Base-by-base conservation (phyloP, 37 sponge, comb jelly and placozoan genomes). In the Beroe ovata region DNA sequence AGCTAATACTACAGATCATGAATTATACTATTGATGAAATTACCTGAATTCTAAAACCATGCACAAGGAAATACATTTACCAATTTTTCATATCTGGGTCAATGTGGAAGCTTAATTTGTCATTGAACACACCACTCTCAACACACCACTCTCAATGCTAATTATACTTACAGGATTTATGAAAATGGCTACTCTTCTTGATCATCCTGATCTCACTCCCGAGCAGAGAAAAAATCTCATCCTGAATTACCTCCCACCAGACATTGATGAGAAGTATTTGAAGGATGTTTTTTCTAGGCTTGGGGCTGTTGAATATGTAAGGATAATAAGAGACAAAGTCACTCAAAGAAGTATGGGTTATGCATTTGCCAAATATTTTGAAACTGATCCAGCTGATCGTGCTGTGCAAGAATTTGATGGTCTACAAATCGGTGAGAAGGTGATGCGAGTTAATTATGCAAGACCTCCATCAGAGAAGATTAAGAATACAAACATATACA, bases 181-280 rank as follows among this genome's bases (percentile, higher is more conserved):
- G 23, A 62, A 6, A 25, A 77, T 77, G 84, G 33, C 84, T 14
- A 77, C 42, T 41, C 84, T 77, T 8, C 38, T 77, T 4, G 84
- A 77, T 35, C 84, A 77, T 35, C 84, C 84, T 42, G 84, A 77
- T 77, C 38, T 77, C 36, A 77, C 84, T 3, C 84, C 84, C 1
- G 84, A 77, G 21, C 84, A 77, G 54, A 39, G 84, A 39, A 96
- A 93, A 6, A 96, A 96, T 69, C 93, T 96, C 32, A 96, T 96
- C 39, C 90, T 96, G 33, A 96, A 96, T 94, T 96, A 96, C 81
- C 90, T 96, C 0, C 96, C 96, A n/a, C 96, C 90, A 1, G 62
- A 84, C n/a, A 93, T 94, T 88, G 91, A 91, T 19, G 94, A 96
- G 39, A 93, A 94, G 3, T 94, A 93, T 0, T 90, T 96, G 4